A percentile compares a stretch with the other conserved stretches of the same genome.
These are phyloP conservation scores for Tipula confusa DNA, from an alignment of 2,888 invertebrate genomes.

Conservation along the genomic window DNA sequence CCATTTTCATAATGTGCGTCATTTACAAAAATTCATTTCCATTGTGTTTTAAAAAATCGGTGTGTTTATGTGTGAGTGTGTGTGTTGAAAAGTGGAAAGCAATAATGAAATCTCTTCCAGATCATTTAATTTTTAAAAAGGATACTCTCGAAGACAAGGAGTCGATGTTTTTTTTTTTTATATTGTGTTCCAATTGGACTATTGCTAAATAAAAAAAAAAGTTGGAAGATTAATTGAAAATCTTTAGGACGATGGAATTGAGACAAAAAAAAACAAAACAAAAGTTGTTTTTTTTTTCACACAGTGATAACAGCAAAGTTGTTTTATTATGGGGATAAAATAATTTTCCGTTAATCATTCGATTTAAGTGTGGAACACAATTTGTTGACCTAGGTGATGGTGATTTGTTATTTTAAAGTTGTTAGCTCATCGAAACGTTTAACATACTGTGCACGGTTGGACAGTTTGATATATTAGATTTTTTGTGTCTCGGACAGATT, in stretches of 20 bases:
- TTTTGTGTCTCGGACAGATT: too few species aligned
- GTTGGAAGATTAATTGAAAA: slow-evolving; percentile 14
- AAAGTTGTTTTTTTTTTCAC: background rate
- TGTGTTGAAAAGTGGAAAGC: background rate
- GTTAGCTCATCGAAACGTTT: background rate
- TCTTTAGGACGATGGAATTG: background rate
- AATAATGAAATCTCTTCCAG: slow-evolving; percentile 20
- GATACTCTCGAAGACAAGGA: background rate
- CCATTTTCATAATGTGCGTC: background rate
- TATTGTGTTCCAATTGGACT: background rate
- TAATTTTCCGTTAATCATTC: slow-evolving; percentile 15
- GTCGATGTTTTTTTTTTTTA: background rate
- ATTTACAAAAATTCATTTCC: background rate
- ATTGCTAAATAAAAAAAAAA: background rate
- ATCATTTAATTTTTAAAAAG: slow-evolving; percentile 25
- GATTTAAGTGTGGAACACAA: background rate
- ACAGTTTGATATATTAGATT: background rate
- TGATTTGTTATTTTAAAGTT: background rate
- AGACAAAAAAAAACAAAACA: too few species aligned
- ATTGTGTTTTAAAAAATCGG: background rate
- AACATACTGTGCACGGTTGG: too few species aligned
- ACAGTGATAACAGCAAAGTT: background rate
- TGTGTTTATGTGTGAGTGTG: background rate
- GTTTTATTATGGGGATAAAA: background rate
- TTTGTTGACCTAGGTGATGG: background rate